Percentiles rank a stretch among this genome's conserved stretches.
These are phyloP conservation scores for Mystacornis crossleyi DNA, from an alignment of 2,113 vertebrate genomes.

Conservation along the genomic window DNA sequence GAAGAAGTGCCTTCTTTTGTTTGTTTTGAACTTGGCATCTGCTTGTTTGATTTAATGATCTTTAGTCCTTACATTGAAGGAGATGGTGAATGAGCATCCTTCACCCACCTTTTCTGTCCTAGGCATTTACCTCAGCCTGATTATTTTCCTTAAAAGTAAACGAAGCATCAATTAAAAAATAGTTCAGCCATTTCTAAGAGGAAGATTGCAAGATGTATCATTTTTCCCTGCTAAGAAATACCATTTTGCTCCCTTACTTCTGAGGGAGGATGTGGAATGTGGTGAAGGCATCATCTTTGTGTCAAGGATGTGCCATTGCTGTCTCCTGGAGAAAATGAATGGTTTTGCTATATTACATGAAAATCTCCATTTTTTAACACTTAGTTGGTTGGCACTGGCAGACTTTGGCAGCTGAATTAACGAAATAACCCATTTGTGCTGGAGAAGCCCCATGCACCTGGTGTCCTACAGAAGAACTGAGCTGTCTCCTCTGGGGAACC, in stretches of 20 bases:
- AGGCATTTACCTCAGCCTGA: background rate
- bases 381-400: background rate
- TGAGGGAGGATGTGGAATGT: background rate
- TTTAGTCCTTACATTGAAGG: background rate
- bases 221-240: background rate
- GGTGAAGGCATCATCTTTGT: background rate
- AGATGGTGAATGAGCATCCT: background rate
- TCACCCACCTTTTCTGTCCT: background rate
- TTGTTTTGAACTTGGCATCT: constrained; percentile 46
- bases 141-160: constrained; percentile 14
- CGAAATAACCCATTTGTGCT: background rate
- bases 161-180: constrained; percentile 48
- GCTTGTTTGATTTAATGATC: constrained; percentile 43
- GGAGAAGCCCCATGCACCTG: background rate
- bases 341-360: background rate
- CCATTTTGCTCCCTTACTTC: background rate
- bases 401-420: background rate
- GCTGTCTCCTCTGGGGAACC: background rate
- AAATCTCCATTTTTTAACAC: background rate
- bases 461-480: background rate
- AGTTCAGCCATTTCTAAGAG: constrained; percentile 29
- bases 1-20: background rate
- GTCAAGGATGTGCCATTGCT: background rate
- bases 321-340: background rate
- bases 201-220: background rate